phyloP scores from a whole-genome alignment of 2,888 invertebrate genomes.

The Copidosoma aretas region DNA sequence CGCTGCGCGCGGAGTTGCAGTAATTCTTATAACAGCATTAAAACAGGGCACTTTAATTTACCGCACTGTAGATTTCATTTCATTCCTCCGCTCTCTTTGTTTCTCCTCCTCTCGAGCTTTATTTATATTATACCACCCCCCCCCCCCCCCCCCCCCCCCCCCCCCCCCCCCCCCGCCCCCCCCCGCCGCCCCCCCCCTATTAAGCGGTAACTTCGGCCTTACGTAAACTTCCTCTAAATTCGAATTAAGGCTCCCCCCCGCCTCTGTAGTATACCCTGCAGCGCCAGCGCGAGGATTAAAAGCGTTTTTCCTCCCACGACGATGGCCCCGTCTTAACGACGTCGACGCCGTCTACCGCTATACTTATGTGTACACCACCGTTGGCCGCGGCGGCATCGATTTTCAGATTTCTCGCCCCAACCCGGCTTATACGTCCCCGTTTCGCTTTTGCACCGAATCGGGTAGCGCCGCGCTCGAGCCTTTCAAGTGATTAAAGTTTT shows the following conservation, averaged over 20 bases:
- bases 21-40: slow-evolving; percentile 60
- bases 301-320: slow-evolving; percentile 32
- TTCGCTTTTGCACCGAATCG: slow-evolving; percentile 8
- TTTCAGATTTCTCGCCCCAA: slow-evolving; percentile 22
- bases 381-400: slow-evolving; percentile 10
- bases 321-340: slow-evolving; percentile 16
- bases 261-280: too few relatives aligned
- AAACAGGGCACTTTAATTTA: slow-evolving; percentile 60
- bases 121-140: slow-evolving; percentile 2
- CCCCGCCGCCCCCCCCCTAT: slow-evolving; percentile 46
- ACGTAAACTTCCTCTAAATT: slow-evolving; percentile 50
- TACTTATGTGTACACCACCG: too few relatives aligned
- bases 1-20: slow-evolving; percentile 43
- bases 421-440: slow-evolving; percentile 1
- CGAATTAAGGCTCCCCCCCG: slow-evolving; percentile 45
- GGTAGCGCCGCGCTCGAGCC: background rate
- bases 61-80: slow-evolving; percentile 60
- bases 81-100: slow-evolving; percentile 47
- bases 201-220: slow-evolving; percentile 48
- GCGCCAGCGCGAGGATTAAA: slow-evolving; percentile 31
- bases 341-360: too few relatives aligned
- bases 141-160: slow-evolving; percentile 41
- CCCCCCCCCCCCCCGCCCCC: too few relatives aligned
- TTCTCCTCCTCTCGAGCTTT: slow-evolving; percentile 27
- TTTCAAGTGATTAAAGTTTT: background rate